These are phyloP conservation scores for Xylocampa areola DNA, from an alignment of 2,888 invertebrate genomes.

Conservation along the genomic window DNA sequence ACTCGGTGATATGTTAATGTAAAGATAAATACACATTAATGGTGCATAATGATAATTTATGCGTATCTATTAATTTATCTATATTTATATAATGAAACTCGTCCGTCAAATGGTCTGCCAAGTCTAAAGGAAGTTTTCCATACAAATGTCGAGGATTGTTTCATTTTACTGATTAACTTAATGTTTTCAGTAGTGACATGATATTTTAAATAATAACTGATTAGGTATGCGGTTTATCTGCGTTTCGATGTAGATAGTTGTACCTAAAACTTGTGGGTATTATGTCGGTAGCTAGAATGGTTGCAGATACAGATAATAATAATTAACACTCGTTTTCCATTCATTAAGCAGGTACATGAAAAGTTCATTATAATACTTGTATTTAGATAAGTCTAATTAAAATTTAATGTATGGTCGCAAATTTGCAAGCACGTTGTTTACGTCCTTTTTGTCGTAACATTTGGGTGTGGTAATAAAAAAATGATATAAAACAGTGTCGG, in stretches of 20 bases:
- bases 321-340: slow-evolving; percentile 49
- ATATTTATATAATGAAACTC: slow-evolving; percentile 31
- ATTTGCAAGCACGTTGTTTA: slow-evolving; percentile 54
- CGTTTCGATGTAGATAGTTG: slow-evolving; percentile 20
- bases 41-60: slow-evolving; percentile 71
- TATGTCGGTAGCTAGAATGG: slow-evolving; percentile 52
- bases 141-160: neutral
- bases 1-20: slow-evolving; percentile 65
- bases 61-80: slow-evolving; percentile 60
- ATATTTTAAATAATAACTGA: slow-evolving; percentile 1
- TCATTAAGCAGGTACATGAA: slow-evolving; percentile 46
- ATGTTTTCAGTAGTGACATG: neutral
- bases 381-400: slow-evolving; percentile 52
- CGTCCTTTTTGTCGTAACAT: slow-evolving; percentile 49
- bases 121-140: neutral
- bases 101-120: slow-evolving; percentile 8
- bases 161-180: neutral
- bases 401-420: slow-evolving; percentile 47
- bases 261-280: slow-evolving; percentile 14
- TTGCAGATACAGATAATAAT: slow-evolving; percentile 44
- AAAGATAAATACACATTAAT: slow-evolving; percentile 80
- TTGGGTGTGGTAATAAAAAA: slow-evolving; percentile 59
- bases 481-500: slow-evolving; percentile 63
- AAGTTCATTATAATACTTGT: slow-evolving; percentile 44
- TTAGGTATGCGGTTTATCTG: slow-evolving; percentile 1